Evolutionary conservation across 2,113 vertebrate genomes (phyloP).

Genomic region (Corydoras sp.): DNA sequence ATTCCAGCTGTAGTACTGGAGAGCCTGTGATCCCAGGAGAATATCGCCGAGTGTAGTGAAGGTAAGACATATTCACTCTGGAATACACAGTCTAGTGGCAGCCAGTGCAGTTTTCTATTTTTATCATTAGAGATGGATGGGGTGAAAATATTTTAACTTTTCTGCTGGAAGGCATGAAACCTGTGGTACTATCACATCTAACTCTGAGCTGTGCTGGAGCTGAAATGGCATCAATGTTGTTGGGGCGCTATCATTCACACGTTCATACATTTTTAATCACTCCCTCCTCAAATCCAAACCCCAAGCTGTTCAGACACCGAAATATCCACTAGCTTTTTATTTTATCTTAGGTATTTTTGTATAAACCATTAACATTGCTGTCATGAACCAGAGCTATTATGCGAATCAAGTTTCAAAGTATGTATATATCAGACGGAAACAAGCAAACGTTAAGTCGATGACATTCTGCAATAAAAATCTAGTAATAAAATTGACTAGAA

Average conservation of each 20-base stretch:
- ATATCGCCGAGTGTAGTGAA: background rate
- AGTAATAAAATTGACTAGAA: no score
- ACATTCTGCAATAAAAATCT: no score
- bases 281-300: conserved; percentile 23
- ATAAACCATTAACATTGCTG: no score
- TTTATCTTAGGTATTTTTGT: background rate
- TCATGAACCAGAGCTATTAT: no score
- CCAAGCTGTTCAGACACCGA: background rate
- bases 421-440: no score
- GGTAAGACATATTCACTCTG: conserved; percentile 1
- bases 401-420: no score
- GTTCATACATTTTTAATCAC: conserved; percentile 31
- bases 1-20: background rate
- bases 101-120: conserved; percentile 19
- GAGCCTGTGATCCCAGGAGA: background rate
- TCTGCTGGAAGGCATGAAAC: background rate
- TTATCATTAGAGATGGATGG: conserved; percentile 5
- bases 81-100: background rate
- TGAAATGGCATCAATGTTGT: background rate
- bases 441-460: no score
- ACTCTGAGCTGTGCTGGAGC: background rate
- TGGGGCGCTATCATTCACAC: conserved; percentile 8
- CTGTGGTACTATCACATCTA: background rate
- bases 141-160: conserved; percentile 22
- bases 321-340: background rate